Evolutionary conservation across 2,888 invertebrate genomes (phyloP).

Genomic region (Dolichomitus sp.): DNA sequence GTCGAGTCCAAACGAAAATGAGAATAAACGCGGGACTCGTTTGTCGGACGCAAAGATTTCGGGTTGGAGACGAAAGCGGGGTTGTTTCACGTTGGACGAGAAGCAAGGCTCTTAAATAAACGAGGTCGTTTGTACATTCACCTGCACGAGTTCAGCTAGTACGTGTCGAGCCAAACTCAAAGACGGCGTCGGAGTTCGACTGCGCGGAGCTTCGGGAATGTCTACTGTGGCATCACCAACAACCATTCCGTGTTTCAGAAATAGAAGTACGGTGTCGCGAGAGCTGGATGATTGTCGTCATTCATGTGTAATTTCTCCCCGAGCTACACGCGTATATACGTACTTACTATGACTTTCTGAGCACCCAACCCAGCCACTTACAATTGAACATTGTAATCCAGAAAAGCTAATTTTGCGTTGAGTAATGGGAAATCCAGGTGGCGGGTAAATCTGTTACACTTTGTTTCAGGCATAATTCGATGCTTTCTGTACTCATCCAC

Average conservation of each 20-base stretch:
- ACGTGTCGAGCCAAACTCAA: constrained; percentile 60
- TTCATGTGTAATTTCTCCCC: constrained; percentile 60
- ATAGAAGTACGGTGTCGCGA: constrained; percentile 43
- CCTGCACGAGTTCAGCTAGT: constrained; percentile 42
- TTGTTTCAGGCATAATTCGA: constrained; percentile 16
- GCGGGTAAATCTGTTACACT: constrained; percentile 25
- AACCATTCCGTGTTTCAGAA: constrained; percentile 40
- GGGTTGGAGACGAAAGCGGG: constrained; percentile 48
- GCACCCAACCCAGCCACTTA: constrained; percentile 43
- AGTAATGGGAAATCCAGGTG: constrained; percentile 31
- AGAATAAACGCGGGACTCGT: constrained; percentile 64
- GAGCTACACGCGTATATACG: constrained; percentile 16
- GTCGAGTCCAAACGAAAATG: constrained; percentile 28
- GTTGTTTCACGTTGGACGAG: constrained; percentile 35
- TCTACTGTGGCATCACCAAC: constrained; percentile 41
- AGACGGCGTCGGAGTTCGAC: constrained; percentile 54
- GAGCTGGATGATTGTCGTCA: constrained; percentile 61
- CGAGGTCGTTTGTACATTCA: constrained; percentile 77
- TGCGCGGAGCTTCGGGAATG: constrained; percentile 18
- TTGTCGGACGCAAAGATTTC: constrained; percentile 58
- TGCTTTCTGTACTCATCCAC: background rate
- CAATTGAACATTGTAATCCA: constrained; percentile 59
- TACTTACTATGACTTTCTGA: background rate
- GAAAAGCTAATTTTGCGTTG: constrained; percentile 29
- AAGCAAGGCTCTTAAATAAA: constrained; percentile 75